Base-by-base conservation (phyloP, 2,113 vertebrate genomes). In the Odontophorus gujanensis region DNA sequence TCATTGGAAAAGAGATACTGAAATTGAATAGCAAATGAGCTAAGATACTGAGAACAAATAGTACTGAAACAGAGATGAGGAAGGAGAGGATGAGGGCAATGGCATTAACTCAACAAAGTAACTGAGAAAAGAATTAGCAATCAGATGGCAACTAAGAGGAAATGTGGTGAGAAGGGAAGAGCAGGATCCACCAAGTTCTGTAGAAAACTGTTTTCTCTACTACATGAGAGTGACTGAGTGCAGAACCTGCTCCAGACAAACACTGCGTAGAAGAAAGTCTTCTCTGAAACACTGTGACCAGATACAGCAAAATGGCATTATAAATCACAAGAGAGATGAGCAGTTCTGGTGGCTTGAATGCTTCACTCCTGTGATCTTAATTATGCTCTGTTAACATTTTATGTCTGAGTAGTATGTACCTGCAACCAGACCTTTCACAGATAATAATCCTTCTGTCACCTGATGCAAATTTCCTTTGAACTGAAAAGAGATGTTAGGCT, bases 171-270 rank as follows among this genome's bases (percentile, higher is more conserved):
- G 8, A 8, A 87, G 30, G 40, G 55, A 84, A 83, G 24, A 63
- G 57, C 24, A 76, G 24, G 18, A 75, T 78, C 7, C 21, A 75
- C 10, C 0, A 5, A 67, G 38, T 32, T 34, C 32, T 75, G 47
- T 13, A 63, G 47, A 66, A 63, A 69, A 0, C 21, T 67, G 17
- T 36, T 13, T 75, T 75, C 19, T 13, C 32, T 25, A 16, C 10
- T 21, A 32, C 12, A 34, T 1, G 12, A 32, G 5, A 0, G 4
- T 6, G 38, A 81, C 0, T 28, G 51, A 89, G 69, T 66, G 78
- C 21, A 45, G 61, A 84, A 71, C 10, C 28, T 69, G 21, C 32
- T 11, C 43, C 71, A 40, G 62, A 20, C 53, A 85, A 80, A 47
- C 30, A 51, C 12, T 22, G 15, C 40, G 43, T 42, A 45, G 81